phyloP scores from a whole-genome alignment of 2,888 invertebrate species.

The Cosmorhoe ocellata region DNA sequence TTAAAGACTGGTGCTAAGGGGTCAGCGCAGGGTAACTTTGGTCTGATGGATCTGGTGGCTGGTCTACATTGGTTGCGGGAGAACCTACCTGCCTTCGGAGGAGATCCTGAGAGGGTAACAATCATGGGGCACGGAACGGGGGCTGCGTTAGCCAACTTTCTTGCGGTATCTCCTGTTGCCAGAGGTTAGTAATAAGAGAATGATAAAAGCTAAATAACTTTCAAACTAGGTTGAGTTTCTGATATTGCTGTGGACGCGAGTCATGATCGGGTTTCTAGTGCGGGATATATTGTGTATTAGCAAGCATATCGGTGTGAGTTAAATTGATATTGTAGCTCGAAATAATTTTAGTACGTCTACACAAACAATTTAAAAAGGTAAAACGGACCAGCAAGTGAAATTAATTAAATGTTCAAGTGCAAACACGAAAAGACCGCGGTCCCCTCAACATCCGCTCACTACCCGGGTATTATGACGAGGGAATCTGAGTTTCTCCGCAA shows the following conservation, averaged over 20 bases:
- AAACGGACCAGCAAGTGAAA: too few relatives aligned
- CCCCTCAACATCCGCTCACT: constrained; percentile 25
- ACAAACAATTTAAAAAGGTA: too few relatives aligned
- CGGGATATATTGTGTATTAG: too few relatives aligned
- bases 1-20: constrained; percentile 94
- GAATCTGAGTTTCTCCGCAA: too few relatives aligned
- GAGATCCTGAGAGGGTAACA: constrained; percentile 95
- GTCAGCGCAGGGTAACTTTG: constrained; percentile 95
- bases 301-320: too few relatives aligned
- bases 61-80: constrained; percentile 98
- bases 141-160: constrained; percentile 97
- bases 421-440: constrained; percentile 21
- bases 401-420: too few relatives aligned
- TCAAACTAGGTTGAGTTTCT: constrained; percentile 11
- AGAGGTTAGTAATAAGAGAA: constrained; percentile 86
- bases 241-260: too few relatives aligned
- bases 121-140: constrained; percentile 98
- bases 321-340: too few relatives aligned
- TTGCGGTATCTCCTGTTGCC: constrained; percentile 97
- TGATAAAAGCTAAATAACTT: constrained; percentile 4
- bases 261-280: too few relatives aligned
- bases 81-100: constrained; percentile 97
- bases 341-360: too few relatives aligned
- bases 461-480: too few relatives aligned
- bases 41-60: constrained; percentile 95